Percentiles rank a stretch among this genome's conserved stretches.
Conservation (phyloP, 2,888 invertebrate species). For the Caenorhabditis panamensis region DNA sequence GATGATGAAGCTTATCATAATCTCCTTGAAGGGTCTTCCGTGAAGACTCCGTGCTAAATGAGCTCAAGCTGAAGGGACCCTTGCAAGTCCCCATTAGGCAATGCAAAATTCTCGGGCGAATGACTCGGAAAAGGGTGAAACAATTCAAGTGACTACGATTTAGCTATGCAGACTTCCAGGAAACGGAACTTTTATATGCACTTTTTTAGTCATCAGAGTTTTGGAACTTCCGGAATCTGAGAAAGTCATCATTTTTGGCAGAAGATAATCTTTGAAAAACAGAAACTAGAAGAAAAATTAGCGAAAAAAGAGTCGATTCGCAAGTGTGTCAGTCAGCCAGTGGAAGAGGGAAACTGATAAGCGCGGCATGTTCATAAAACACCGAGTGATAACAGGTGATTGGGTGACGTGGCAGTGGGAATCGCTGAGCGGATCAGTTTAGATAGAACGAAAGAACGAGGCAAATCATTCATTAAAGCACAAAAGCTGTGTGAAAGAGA, state of each 20-base stretch:
- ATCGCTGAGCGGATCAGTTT: background rate
- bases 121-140: background rate
- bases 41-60: too few relatives aligned
- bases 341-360: conserved; percentile 11
- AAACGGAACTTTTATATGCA: background rate
- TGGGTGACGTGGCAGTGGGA: background rate
- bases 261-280: conserved; percentile 2
- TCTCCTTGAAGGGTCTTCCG: too few relatives aligned
- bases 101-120: background rate
- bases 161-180: background rate
- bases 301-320: background rate
- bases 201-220: conserved; percentile 14
- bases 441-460: background rate
- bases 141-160: background rate
- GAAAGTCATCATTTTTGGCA: background rate
- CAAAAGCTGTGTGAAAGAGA: background rate
- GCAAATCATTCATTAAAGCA: conserved; percentile 10
- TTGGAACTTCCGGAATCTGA: conserved; percentile 8
- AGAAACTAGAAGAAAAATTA: conserved; percentile 33
- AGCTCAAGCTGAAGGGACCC: too few relatives aligned
- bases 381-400: conserved; percentile 27
- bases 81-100: too few relatives aligned
- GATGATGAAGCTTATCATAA: too few relatives aligned
- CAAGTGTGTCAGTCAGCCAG: conserved; percentile 21
- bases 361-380: conserved; percentile 35